Conservation (phyloP, 2,113 vertebrate genomes). For the Proteles cristata region DNA sequence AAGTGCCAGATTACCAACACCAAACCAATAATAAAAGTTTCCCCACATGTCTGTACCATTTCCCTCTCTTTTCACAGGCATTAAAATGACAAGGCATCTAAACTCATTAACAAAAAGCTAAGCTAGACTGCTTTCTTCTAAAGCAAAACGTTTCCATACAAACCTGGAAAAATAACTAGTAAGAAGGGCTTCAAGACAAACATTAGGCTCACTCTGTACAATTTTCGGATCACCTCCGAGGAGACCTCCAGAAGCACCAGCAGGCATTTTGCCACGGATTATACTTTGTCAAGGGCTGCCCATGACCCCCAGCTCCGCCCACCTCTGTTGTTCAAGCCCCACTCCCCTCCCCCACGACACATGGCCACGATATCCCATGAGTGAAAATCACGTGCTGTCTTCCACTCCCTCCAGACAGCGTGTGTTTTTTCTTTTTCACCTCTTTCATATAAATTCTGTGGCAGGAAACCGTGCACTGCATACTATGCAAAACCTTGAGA, state of each 20-base stretch:
- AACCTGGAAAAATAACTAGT: background rate
- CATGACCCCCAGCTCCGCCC: background rate
- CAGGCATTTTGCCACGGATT: background rate
- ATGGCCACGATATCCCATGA: background rate
- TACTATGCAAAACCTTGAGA: background rate
- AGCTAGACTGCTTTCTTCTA: background rate
- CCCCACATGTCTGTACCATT: background rate
- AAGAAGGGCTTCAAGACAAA: background rate
- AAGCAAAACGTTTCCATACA: background rate
- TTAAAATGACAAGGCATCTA: background rate
- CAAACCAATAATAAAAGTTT: background rate
- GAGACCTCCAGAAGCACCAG: background rate
- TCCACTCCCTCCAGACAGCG: background rate
- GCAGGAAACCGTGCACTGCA: background rate
- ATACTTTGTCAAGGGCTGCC: background rate
- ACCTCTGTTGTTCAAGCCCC: background rate
- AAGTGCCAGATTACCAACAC: background rate
- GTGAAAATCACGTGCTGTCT: background rate
- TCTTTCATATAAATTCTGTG: constrained; percentile 21
- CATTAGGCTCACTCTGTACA: background rate
- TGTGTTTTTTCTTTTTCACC: background rate
- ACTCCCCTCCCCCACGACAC: background rate
- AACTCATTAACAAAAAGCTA: background rate
- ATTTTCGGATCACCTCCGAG: background rate
- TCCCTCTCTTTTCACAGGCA: background rate